Evolutionary conservation across 64 coral and sea anemone species (phyloP).

Genomic region (Actinia equina): DNA sequence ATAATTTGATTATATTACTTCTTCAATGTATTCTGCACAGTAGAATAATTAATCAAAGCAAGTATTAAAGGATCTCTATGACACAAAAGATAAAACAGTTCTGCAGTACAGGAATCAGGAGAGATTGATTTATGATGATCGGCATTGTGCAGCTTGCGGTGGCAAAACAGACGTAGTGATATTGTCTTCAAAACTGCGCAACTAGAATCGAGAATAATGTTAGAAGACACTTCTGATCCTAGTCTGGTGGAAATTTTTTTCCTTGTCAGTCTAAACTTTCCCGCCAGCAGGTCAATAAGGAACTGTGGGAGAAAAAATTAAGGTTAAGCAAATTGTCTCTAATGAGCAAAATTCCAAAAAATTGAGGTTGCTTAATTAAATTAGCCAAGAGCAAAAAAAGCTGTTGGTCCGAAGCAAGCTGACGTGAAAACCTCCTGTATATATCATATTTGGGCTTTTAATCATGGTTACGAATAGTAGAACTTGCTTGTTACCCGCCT

Average conservation of each 20-base stretch:
- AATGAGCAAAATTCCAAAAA: background rate
- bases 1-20: background rate
- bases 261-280: background rate
- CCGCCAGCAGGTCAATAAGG: background rate
- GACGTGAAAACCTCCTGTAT: too few species aligned
- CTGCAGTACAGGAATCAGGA: background rate
- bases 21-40: background rate
- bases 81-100: background rate
- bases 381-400: background rate
- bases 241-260: background rate
- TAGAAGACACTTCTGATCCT: background rate
- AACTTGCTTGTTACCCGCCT: background rate
- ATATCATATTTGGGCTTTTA: background rate
- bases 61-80: background rate
- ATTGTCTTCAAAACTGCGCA: background rate
- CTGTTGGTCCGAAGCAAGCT: too few species aligned
- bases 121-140: too few species aligned
- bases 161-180: background rate
- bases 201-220: background rate
- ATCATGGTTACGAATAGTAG: background rate
- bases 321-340: background rate
- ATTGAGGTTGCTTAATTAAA: constrained; percentile 1
- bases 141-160: background rate
- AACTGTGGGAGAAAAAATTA: background rate
- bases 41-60: background rate